Evolutionary conservation across 2,797 vertebrate species (phyloP).

Genomic region (Molossus molossus): DNA sequence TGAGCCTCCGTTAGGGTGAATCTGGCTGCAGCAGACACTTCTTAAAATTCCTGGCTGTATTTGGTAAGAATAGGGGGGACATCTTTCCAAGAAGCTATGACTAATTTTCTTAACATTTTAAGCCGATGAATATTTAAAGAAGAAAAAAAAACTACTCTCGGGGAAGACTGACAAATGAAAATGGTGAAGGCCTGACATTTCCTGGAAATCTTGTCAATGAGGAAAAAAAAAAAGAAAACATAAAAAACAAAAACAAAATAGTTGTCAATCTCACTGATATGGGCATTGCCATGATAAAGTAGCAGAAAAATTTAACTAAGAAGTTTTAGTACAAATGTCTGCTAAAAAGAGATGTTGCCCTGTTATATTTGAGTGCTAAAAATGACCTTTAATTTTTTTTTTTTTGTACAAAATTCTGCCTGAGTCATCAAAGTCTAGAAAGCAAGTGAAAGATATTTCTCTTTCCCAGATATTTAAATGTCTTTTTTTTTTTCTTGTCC

Average conservation of each 20-base stretch:
- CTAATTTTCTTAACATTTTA: slow-evolving; percentile 82
- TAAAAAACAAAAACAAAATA: slow-evolving; percentile 38
- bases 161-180: slow-evolving; percentile 62
- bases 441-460: slow-evolving; percentile 60
- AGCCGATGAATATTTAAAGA: slow-evolving; percentile 75
- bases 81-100: slow-evolving; percentile 85
- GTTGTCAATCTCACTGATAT: neutral
- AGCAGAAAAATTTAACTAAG: slow-evolving; percentile 46
- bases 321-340: slow-evolving; percentile 30
- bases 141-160: slow-evolving; percentile 72
- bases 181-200: slow-evolving; percentile 57
- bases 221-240: slow-evolving; percentile 69
- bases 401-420: slow-evolving; percentile 40
- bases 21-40: slow-evolving; percentile 74
- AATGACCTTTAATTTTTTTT: slow-evolving; percentile 46
- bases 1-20: neutral
- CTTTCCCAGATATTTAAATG: neutral
- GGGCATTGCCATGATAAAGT: slow-evolving; percentile 24
- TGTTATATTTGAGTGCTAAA: slow-evolving; percentile 38
- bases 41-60: slow-evolving; percentile 79
- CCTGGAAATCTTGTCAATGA: slow-evolving; percentile 68
- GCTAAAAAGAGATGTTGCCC: slow-evolving; percentile 23
- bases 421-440: slow-evolving; percentile 64
- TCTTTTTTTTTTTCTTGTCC: neutral
- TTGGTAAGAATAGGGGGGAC: neutral